Percentiles rank a stretch among this genome's conserved stretches.
Conservation (phyloP, 2,888 invertebrate species). For the Cerastis rubricosa region DNA sequence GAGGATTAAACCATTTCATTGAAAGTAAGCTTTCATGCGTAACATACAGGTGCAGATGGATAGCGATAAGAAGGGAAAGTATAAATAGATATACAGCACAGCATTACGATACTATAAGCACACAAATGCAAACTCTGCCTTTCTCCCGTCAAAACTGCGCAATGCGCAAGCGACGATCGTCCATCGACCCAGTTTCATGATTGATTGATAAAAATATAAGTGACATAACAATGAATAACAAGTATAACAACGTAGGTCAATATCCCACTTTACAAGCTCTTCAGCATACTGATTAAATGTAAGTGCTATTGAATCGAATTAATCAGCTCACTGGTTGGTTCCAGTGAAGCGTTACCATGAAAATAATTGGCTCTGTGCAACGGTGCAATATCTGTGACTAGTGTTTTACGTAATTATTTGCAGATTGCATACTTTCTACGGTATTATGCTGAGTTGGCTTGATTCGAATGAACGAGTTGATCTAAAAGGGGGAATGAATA, state of each 20-base stretch:
- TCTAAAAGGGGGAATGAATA: neutral
- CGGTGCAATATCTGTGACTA: slow-evolving; percentile 66
- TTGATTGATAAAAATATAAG: slow-evolving; percentile 56
- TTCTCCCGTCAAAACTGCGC: slow-evolving; percentile 33
- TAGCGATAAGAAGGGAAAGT: slow-evolving; percentile 20
- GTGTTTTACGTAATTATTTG: slow-evolving; percentile 63
- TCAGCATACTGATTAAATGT: slow-evolving; percentile 13
- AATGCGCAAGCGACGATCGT: slow-evolving; percentile 37
- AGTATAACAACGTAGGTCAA: slow-evolving; percentile 29
- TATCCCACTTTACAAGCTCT: slow-evolving; percentile 27
- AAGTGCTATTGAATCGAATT: slow-evolving; percentile 27
- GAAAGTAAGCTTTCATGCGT: neutral
- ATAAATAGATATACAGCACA: slow-evolving; percentile 28
- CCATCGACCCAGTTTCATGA: slow-evolving; percentile 56
- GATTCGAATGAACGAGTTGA: slow-evolving; percentile 8
- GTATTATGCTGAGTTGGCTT: slow-evolving; percentile 11
- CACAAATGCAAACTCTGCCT: slow-evolving; percentile 41
- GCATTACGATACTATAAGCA: slow-evolving; percentile 10
- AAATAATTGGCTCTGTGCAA: slow-evolving; percentile 56
- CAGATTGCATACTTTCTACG: slow-evolving; percentile 56
- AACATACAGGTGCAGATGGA: slow-evolving; percentile 2
- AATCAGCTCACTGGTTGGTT: slow-evolving; percentile 37
- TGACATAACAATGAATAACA: slow-evolving; percentile 46
- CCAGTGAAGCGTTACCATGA: slow-evolving; percentile 40
- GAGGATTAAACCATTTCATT: neutral